Base-by-base conservation (phyloP, 2,797 vertebrate genomes). In the Euphonia xanthogaster region DNA sequence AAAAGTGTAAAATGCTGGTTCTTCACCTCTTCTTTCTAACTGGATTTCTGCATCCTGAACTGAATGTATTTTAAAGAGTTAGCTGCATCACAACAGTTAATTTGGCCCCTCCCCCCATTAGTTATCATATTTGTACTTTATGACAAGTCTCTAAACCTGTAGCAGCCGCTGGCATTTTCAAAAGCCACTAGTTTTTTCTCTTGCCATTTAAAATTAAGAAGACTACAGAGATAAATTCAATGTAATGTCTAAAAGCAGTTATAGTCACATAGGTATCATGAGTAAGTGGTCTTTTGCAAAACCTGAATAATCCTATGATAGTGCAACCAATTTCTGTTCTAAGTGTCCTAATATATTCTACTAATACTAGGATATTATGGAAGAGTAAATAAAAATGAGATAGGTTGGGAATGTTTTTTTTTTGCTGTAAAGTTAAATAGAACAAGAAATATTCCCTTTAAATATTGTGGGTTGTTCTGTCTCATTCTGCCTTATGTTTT, bases 311-410 rank as follows among this genome's bases (percentile, higher is more conserved):
- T 45, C 12, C 11, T 73, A 4, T 65, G 33, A 35, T 10, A 71
- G 12, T 42, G 28, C 14, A 90, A 47, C 3, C 27, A 31, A 40
- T 45, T 82, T 14, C 16, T 61, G 7, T 61, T 94, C 5, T 77
- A 81, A 62, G n/a, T 67, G 24, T 82, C 51, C 14, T 35, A 20
- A 18, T 60, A 50, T 37, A 62, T 68, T 86, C 54, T 75, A 48
- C 31, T 79, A 67, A 70, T 53, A 50, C n/a, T 68, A 51, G 42
- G 51, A 53, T 53, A 71, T 65, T 68, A 72, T 55, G 6, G 16
- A 83, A 89, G 17, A 87, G 10, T 68, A 78, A 94, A 75, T 53
- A 77, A 88, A 94, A 88, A 15, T 5, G 13, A 61, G 6, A 47
- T 11, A 48, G 33, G 1, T 8, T 50, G 7, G 4, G 2, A 0